Evolutionary conservation across 2,888 invertebrate genomes (phyloP).

Genomic region (Acleris cristana): DNA sequence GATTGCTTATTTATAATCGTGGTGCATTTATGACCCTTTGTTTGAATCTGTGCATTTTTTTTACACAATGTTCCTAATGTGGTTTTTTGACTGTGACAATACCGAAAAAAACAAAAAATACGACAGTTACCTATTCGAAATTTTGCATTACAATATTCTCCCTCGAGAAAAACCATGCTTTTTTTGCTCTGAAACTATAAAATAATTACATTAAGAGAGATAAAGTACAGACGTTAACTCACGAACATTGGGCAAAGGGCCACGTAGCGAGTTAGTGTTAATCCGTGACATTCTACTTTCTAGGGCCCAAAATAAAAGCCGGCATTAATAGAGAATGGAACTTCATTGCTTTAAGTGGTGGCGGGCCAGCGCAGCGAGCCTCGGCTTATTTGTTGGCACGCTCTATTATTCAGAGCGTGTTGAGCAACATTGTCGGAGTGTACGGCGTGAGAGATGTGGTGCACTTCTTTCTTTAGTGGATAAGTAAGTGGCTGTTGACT

Average conservation of each 20-base stretch:
- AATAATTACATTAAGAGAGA: slow-evolving; percentile 27
- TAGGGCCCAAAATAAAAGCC: slow-evolving; percentile 38
- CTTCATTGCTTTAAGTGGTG: slow-evolving; percentile 42
- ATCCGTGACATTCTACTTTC: slow-evolving; percentile 20
- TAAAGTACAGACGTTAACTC: slow-evolving; percentile 27
- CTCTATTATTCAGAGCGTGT: slow-evolving; percentile 40
- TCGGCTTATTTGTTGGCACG: slow-evolving; percentile 36
- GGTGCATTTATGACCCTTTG: no score
- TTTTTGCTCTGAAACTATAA: slow-evolving; percentile 6
- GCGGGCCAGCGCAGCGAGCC: slow-evolving; percentile 35
- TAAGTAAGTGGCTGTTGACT: neutral
- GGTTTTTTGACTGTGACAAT: no score
- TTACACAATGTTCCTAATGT: no score
- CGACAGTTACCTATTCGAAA: neutral
- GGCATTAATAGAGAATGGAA: slow-evolving; percentile 42
- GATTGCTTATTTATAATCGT: no score
- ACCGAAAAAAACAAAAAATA: no score
- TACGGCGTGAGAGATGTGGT: neutral
- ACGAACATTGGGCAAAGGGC: slow-evolving; percentile 8
- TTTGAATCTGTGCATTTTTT: no score
- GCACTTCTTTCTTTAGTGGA: slow-evolving; percentile 1
- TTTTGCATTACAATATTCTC: neutral
- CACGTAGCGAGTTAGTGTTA: slow-evolving; percentile 27
- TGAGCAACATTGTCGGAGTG: slow-evolving; percentile 8
- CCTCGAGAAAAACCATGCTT: neutral